Percentiles rank a stretch among this genome's conserved stretches.
Conservation (phyloP, 1,140 invertebrate genomes). For the Trichomalopsis sarcophagae region DNA sequence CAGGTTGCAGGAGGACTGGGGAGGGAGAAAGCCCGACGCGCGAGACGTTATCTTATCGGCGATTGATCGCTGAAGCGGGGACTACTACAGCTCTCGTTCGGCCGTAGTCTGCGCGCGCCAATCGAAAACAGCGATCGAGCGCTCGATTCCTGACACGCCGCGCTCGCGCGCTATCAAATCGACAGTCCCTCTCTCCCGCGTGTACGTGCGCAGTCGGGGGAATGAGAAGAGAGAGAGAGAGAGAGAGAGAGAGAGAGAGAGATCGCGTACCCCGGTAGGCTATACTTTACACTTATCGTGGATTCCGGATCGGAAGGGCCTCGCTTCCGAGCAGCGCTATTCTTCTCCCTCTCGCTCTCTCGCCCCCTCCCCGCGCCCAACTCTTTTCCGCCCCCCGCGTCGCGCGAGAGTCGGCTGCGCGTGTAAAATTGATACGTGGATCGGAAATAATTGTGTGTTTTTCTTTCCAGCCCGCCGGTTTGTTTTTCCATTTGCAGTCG, state of each 20-base stretch:
- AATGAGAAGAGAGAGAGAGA: constrained; percentile 16
- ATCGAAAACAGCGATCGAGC: constrained; percentile 32
- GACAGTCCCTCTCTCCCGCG: not conserved
- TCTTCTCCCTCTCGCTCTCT: not conserved
- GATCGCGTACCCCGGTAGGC: constrained; percentile 28
- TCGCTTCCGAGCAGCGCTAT: not conserved
- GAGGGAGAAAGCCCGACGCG: not conserved
- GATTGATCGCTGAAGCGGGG: constrained; percentile 14
- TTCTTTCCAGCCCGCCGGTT: not conserved
- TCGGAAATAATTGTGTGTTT: constrained; percentile 41
- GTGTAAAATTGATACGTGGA: constrained; percentile 41
- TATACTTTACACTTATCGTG: constrained; percentile 48
- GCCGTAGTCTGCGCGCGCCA: not conserved
- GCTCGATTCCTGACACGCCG: constrained; percentile 1
- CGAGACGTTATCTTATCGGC: constrained; percentile 46
- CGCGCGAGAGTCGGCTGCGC: not conserved
- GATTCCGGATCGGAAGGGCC: constrained; percentile 25
- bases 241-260: constrained; percentile 24
- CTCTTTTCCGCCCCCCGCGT: not conserved
- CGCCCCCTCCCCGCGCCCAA: not conserved
- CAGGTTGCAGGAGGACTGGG: not conserved
- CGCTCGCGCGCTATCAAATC: constrained; percentile 20
- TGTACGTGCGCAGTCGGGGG: too few relatives aligned
- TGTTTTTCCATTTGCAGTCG: not conserved
- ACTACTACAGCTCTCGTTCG: constrained; percentile 28